A percentile compares a stretch with the other conserved stretches of the same genome.
Evolutionary conservation across 2,797 vertebrate species (phyloP).

Genomic region (Taenioides sp.): DNA sequence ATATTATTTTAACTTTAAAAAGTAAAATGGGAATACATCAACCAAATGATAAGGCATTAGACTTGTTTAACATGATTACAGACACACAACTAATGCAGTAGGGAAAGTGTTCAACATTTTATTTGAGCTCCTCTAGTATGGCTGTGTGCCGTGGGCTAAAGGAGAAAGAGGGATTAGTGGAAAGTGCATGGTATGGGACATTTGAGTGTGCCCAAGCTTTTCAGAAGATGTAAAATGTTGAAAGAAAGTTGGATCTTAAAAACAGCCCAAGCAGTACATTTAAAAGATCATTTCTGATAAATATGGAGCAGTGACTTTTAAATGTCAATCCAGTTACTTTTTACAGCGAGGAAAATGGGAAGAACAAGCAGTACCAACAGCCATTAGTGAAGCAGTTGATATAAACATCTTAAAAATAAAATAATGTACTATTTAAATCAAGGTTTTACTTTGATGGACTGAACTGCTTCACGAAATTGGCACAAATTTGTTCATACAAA

Average conservation of each 20-base stretch:
- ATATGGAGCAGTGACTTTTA: conserved; percentile 39
- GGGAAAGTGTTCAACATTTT: not conserved
- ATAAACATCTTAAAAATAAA: not conserved
- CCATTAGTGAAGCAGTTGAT: not conserved
- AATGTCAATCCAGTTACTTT: conserved; percentile 33
- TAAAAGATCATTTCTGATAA: conserved; percentile 44
- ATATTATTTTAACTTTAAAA: conserved; percentile 22
- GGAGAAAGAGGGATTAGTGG: conserved; percentile 53
- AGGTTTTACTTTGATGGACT: not conserved
- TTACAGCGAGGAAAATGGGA: not conserved
- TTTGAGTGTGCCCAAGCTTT: conserved; percentile 18
- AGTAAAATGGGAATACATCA: not conserved
- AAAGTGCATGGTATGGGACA: conserved; percentile 25
- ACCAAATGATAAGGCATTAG: not conserved
- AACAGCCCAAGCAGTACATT: conserved; percentile 20
- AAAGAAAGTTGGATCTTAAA: conserved; percentile 50
- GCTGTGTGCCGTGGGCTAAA: conserved; percentile 44
- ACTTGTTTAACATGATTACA: not conserved
- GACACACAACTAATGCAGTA: not conserved
- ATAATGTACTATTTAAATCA: not conserved
- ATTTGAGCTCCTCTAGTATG: conserved; percentile 5
- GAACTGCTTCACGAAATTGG: not conserved
- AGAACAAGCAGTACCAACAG: not conserved
- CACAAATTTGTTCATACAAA: not conserved
- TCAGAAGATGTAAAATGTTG: conserved; percentile 35